Percentiles rank a stretch among this genome's conserved stretches.
phyloP scores from a whole-genome alignment of 1,140 invertebrate genomes.

The Drosophila trapezifrons region DNA sequence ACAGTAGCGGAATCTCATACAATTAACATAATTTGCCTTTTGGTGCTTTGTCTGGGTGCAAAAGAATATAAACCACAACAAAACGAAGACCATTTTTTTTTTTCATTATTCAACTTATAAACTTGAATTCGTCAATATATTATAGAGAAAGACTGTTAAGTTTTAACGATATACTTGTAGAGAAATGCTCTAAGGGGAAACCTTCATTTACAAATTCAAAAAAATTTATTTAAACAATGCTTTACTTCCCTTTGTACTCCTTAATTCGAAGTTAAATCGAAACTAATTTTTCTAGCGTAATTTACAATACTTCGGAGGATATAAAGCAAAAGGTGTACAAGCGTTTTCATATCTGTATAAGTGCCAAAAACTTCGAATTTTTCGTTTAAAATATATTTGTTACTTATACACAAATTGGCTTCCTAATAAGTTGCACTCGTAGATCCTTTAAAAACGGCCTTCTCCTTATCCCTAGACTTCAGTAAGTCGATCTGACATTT shows the following conservation, averaged over 20 bases:
- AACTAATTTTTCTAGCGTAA: no score
- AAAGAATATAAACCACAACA: constrained; percentile 7
- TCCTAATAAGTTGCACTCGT: constrained; percentile 9
- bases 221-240: not conserved
- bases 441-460: constrained; percentile 6
- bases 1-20: constrained; percentile 59
- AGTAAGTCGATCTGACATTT: constrained; percentile 40
- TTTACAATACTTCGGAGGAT: no score
- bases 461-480: constrained; percentile 28
- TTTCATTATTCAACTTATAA: constrained; percentile 1
- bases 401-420: not conserved
- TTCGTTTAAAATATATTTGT: no score
- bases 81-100: not conserved
- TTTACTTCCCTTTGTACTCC: no score
- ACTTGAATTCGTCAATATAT: constrained; percentile 8
- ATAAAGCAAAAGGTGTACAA: no score
- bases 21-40: constrained; percentile 62
- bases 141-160: not conserved
- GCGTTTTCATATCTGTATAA: no score
- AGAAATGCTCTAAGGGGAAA: not conserved
- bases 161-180: not conserved
- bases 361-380: no score
- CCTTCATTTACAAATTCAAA: not conserved
- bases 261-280: no score
- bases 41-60: constrained; percentile 17